These are phyloP conservation scores for Malurus melanocephalus DNA, from an alignment of 2,113 vertebrate genomes.

Conservation along the genomic window DNA sequence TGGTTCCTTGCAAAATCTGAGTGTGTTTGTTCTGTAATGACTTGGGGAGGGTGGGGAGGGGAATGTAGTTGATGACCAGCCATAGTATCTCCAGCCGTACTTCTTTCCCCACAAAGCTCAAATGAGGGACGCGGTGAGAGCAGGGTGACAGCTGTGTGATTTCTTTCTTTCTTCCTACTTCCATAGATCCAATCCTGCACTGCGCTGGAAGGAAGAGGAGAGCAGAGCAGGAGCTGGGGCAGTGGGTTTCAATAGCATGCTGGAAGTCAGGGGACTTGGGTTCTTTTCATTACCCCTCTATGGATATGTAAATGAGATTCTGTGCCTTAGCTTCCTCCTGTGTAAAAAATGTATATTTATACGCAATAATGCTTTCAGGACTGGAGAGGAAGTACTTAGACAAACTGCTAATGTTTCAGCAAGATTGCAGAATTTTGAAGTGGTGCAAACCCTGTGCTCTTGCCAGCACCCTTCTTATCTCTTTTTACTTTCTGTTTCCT, in stretches of 20 bases:
- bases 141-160: not conserved
- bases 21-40: not conserved
- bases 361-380: not conserved
- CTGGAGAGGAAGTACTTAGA: not conserved
- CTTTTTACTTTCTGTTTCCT: constrained; percentile 2
- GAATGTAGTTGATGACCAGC: too few relatives aligned
- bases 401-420: not conserved
- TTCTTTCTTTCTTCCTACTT: not conserved
- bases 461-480: not conserved
- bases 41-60: fast-evolving
- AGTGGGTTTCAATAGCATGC: fast-evolving
- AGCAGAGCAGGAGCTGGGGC: not conserved
- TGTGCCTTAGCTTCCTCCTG: not conserved
- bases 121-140: not conserved
- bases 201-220: not conserved
- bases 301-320: not conserved
- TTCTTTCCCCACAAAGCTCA: not conserved
- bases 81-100: not conserved
- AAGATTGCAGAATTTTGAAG: not conserved
- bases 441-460: fast-evolving
- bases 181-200: fast-evolving
- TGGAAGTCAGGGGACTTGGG: not conserved
- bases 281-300: not conserved
- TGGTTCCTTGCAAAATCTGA: not conserved
- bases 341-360: not conserved